These are phyloP conservation scores for Oplegnathus fasciatus DNA, from an alignment of 2,113 vertebrate genomes.

Conservation along the genomic window DNA sequence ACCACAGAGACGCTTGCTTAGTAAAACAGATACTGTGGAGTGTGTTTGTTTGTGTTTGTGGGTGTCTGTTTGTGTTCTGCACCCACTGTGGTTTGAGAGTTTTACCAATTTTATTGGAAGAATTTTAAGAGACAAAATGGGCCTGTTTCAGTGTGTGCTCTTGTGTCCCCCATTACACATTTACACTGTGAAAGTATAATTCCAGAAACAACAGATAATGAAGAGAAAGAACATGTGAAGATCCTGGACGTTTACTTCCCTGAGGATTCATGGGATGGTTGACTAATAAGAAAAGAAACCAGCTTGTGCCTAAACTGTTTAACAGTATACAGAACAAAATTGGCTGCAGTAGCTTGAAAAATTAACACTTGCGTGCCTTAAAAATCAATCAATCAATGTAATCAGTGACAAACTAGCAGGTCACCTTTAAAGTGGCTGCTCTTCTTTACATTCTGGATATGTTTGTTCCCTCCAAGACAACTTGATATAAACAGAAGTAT, in stretches of 20 bases:
- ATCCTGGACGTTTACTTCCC: background rate
- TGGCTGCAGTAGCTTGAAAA: background rate
- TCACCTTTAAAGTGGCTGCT: background rate
- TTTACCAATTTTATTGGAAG: slow-evolving; percentile 11
- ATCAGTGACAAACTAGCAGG: background rate
- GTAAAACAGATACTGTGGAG: slow-evolving; percentile 8
- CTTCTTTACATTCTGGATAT: background rate
- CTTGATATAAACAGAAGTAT: background rate
- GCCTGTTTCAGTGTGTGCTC: background rate
- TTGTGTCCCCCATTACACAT: background rate
- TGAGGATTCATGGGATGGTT: background rate
- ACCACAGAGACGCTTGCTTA: slow-evolving; percentile 22
- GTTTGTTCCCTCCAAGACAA: background rate
- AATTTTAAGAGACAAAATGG: slow-evolving; percentile 6
- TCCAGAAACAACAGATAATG: background rate
- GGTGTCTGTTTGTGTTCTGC: slow-evolving; percentile 26
- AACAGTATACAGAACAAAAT: background rate
- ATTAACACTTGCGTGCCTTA: background rate
- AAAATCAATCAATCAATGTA: background rate
- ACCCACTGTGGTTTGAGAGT: slow-evolving; percentile 12
- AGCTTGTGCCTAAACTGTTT: background rate
- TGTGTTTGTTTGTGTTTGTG: slow-evolving; percentile 28
- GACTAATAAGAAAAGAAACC: background rate
- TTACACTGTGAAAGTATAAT: background rate
- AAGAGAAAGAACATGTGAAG: background rate